Base-by-base conservation (phyloP, 2,888 invertebrate genomes). In the Leucophenga montana region DNA sequence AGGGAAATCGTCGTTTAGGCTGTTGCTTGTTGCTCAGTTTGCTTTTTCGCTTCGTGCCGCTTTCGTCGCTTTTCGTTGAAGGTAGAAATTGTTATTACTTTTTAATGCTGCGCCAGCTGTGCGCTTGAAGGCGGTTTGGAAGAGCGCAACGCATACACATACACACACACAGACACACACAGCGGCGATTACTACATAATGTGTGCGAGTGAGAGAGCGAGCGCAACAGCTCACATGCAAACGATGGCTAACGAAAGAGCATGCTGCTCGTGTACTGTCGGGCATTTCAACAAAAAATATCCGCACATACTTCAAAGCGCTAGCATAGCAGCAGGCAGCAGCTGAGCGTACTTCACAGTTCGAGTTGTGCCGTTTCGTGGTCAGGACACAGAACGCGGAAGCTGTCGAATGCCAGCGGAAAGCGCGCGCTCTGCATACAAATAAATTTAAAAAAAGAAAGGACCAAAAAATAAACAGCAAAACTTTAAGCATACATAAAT, bases 21-120 rank as follows among this genome's bases (percentile, higher is more conserved):
- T 81, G 81, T 81, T 81, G 81, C 81, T 83, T 83, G 59, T 64
- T n/a, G n/a, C 68, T 22, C 22, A 39, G 62, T 44, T 50, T 5
- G 3, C 8, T 83, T 46, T 27, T 3, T 3, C 9, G 62, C 62
- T 46, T 64, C 62, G 48, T 64, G 46, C 14, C n/a, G 8, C 27
- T 39, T 53, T 57, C 22, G 68, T 70, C 77, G 76, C 75, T 70
- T 71, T 69, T 64, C 74, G 77, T 77, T 75, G 80, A 84, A 82
- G 82, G 82, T 82, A 79, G 81, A 82, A 82, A 82, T 82, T 83
- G 84, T 82, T 82, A 81, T 81, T 83, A 83, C 81, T 83, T 81
- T 83, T 82, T 82, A 82, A 83, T 82, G 83, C 83, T 82, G 80
- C 75, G 80, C 83, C 62, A 64, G 62, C 62, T 64, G 62, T 22